phyloP scores from a whole-genome alignment of 2,888 invertebrate species.

The Barypeithes pellucidus region DNA sequence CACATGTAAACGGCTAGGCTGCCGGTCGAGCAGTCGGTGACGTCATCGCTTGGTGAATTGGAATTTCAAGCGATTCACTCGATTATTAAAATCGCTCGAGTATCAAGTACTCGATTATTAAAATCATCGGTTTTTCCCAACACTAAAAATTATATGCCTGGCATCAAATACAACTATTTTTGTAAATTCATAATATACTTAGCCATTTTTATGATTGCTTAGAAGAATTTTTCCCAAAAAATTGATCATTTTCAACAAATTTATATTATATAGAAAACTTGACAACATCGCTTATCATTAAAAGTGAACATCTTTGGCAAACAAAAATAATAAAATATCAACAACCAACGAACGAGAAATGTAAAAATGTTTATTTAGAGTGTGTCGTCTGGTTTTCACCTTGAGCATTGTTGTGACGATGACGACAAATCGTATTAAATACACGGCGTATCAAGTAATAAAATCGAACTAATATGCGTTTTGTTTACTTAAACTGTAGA shows the following conservation, averaged over 20 bases:
- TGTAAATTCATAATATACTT: too few species aligned
- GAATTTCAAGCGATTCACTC: too few species aligned
- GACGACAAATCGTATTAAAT: constrained; percentile 22
- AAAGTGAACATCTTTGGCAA: constrained; percentile 19
- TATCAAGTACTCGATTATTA: too few species aligned
- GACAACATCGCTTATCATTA: constrained; percentile 9
- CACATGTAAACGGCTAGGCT: too few species aligned
- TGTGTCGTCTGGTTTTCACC: constrained; percentile 33
- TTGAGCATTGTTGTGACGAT: constrained; percentile 37
- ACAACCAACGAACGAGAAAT: constrained; percentile 1
- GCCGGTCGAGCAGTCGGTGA: too few species aligned
- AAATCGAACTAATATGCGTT: constrained; percentile 3
- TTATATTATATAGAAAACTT: not conserved
- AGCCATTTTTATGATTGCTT: too few species aligned
- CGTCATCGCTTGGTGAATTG: too few species aligned
- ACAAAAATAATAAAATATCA: constrained; percentile 18
- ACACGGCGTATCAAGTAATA: constrained; percentile 7
- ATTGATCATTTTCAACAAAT: not conserved
- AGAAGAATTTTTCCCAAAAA: not conserved
- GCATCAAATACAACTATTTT: too few species aligned
- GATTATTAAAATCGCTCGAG: too few species aligned
- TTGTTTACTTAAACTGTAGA: constrained; percentile 1
- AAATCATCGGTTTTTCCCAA: too few species aligned
- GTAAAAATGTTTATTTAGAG: constrained; percentile 33
- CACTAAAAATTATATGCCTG: too few species aligned